Percentiles rank a stretch among this genome's conserved stretches.
phyloP scores from a whole-genome alignment of 2,888 invertebrate genomes.

The Dioctria rufipes region DNA sequence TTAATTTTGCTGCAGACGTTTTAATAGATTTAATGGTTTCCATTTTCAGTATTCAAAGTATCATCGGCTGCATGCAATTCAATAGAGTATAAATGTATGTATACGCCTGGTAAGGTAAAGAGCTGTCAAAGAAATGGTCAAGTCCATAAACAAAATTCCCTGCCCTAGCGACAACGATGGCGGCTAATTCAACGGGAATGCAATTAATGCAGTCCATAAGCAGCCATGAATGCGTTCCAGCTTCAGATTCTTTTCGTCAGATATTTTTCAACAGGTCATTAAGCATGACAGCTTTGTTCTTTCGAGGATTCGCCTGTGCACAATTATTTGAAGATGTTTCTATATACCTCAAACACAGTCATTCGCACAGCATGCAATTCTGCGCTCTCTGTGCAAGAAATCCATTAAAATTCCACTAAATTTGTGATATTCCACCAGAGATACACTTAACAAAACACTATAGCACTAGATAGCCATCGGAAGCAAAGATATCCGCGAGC shows the following conservation, averaged over 20 bases:
- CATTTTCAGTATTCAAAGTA: no score
- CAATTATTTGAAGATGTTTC: not conserved
- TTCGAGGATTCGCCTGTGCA: conserved; percentile 5
- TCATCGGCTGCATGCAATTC: no score
- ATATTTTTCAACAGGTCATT: conserved; percentile 15
- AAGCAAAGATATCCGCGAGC: not conserved
- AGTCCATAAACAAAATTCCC: conserved; percentile 31
- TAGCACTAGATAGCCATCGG: conserved; percentile 6
- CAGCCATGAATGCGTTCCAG: conserved; percentile 4
- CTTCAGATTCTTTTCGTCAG: conserved; percentile 11
- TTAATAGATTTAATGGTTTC: no score
- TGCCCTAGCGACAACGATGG: conserved; percentile 3
- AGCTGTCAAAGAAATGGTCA: not conserved
- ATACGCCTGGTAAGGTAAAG: not conserved
- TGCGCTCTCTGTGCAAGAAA: not conserved
- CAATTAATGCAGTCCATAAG: conserved; percentile 22
- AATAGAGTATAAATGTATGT: not conserved
- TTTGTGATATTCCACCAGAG: not conserved
- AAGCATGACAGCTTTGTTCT: conserved; percentile 12
- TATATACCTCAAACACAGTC: not conserved
- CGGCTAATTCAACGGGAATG: conserved; percentile 38
- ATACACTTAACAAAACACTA: not conserved
- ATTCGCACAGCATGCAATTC: not conserved
- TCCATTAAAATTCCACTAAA: conserved; percentile 36
- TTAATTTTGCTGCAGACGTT: not conserved